Percentiles rank a stretch among this genome's conserved stretches.
Conservation (phyloP, 2,888 invertebrate genomes). For the Bembecia ichneumoniformis region DNA sequence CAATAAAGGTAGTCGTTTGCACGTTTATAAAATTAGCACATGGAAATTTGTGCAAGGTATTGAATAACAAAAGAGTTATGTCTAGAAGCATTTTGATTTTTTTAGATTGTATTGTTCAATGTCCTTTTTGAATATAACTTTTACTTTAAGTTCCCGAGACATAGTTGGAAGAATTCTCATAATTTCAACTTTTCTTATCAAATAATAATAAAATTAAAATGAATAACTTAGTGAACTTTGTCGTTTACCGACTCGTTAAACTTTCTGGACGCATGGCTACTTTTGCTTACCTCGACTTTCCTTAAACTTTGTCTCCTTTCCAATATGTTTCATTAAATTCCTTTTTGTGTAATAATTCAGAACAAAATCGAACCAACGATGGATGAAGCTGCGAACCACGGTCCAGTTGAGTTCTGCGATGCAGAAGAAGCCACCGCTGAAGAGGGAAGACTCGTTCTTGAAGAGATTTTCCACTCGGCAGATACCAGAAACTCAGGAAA, state of each 20-base stretch:
- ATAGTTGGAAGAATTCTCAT: background rate
- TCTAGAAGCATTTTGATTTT: slow-evolving; percentile 15
- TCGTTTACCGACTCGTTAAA: slow-evolving; percentile 5
- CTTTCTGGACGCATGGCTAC: slow-evolving; percentile 39
- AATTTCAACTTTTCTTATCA: background rate
- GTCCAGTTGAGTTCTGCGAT: slow-evolving; percentile 92
- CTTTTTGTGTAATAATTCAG: slow-evolving; percentile 60
- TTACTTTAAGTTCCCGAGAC: background rate
- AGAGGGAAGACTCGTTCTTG: slow-evolving; percentile 93
- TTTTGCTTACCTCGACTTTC: slow-evolving; percentile 27
- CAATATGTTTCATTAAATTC: slow-evolving; percentile 3
- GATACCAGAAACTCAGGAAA: slow-evolving; percentile 88
- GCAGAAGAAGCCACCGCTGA: slow-evolving; percentile 90
- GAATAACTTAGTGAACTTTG: slow-evolving; percentile 1
- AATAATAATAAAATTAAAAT: background rate
- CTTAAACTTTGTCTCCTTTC: slow-evolving; percentile 6
- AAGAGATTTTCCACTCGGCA: slow-evolving; percentile 95
- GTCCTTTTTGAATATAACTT: background rate
- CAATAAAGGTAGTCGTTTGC: slow-evolving; percentile 52
- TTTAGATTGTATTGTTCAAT: background rate
- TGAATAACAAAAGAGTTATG: slow-evolving; percentile 11
- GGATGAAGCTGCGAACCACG: slow-evolving; percentile 96
- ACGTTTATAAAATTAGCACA: slow-evolving; percentile 40
- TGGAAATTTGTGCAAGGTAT: slow-evolving; percentile 25
- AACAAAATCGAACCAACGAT: slow-evolving; percentile 94